Percentiles rank a stretch among this genome's conserved stretches.
Evolutionary conservation across 2,113 vertebrate species (phyloP).

Genomic region (Stomatorhinus ivindoensis): DNA sequence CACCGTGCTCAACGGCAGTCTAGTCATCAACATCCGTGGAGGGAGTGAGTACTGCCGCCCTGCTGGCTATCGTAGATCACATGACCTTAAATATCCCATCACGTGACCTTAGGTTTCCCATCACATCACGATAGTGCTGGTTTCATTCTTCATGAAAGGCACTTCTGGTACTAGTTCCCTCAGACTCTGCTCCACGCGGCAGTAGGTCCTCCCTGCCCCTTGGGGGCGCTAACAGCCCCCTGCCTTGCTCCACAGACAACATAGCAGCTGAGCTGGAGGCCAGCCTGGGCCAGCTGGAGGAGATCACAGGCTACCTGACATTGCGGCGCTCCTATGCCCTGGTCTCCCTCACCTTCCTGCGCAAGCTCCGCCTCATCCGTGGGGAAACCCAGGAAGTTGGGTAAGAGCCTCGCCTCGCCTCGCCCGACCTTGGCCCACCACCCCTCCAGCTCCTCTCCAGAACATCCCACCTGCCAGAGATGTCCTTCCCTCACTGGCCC

Average conservation of each 20-base stretch:
- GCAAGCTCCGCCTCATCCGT: constrained; percentile 78
- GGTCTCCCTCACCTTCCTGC: constrained; percentile 89
- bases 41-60: constrained; percentile 73
- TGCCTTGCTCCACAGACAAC: constrained; percentile 65
- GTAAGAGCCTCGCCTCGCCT: constrained; percentile 50
- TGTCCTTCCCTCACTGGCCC: not conserved
- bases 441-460: not conserved
- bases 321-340: constrained; percentile 88
- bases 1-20: constrained; percentile 83
- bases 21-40: constrained; percentile 87
- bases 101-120: not conserved
- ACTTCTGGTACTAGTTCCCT: not conserved
- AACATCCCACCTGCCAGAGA: not conserved
- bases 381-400: constrained; percentile 77
- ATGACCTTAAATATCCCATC: not conserved
- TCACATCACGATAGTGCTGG: not conserved
- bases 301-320: constrained; percentile 85
- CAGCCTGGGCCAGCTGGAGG: constrained; percentile 88
- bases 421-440: not conserved
- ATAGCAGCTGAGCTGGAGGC: constrained; percentile 90
- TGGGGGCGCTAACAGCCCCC: not conserved
- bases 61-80: not conserved
- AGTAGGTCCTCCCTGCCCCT: not conserved
- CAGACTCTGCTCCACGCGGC: not conserved
- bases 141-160: not conserved